phyloP scores from a whole-genome alignment of 2,888 invertebrate genomes.

The Deroplatys truncata region DNA sequence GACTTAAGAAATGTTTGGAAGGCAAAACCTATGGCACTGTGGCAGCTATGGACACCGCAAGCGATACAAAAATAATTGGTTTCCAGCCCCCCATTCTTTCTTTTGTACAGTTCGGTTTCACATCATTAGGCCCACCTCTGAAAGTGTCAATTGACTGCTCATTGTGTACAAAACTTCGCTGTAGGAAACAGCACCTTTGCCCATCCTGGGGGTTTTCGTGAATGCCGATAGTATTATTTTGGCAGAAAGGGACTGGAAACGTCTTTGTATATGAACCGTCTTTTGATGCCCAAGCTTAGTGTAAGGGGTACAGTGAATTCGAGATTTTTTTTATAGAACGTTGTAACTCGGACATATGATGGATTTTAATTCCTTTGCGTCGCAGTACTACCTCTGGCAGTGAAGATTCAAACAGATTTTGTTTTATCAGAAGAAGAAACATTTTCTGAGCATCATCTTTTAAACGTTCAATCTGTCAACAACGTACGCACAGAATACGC shows the following conservation, averaged over 20 bases:
- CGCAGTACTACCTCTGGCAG: too few species aligned
- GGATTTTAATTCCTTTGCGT: too few species aligned
- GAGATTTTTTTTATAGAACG: too few species aligned
- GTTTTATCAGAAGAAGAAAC: too few species aligned
- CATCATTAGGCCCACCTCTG: background rate
- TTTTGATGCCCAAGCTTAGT: too few species aligned
- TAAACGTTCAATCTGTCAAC: too few species aligned
- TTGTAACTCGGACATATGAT: too few species aligned
- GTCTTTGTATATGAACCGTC: too few species aligned
- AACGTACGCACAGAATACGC: too few species aligned
- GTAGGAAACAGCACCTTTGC: background rate
- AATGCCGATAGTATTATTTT: background rate
- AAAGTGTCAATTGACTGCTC: background rate
- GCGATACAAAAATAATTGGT: background rate
- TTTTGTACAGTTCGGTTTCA: background rate
- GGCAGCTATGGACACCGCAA: background rate
- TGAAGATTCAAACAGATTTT: too few species aligned
- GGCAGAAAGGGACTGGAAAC: background rate
- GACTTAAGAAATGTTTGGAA: background rate
- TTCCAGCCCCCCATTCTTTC: background rate
- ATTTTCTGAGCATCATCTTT: too few species aligned
- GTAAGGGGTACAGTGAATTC: too few species aligned
- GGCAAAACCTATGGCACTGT: background rate
- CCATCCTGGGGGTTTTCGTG: background rate
- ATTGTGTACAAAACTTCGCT: background rate